These are phyloP conservation scores for Acropora tenuis DNA, from an alignment of 64 coral and sea anemone genomes.

Conservation along the genomic window DNA sequence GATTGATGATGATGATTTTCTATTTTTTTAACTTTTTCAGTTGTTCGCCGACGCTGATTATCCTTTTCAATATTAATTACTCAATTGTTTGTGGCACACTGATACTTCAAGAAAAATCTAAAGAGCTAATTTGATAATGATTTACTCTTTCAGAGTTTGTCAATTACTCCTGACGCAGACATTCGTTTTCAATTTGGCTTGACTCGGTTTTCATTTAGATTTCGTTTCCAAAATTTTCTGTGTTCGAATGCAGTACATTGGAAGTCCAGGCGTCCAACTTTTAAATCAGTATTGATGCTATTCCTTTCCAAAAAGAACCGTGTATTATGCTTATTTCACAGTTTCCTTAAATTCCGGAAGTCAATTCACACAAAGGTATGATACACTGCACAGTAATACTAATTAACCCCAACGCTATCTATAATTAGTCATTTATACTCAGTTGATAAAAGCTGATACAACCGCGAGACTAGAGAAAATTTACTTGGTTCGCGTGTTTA, in stretches of 20 bases:
- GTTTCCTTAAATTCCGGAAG: background rate
- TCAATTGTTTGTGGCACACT: background rate
- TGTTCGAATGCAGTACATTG: background rate
- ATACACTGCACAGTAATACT: background rate
- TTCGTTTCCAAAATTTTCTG: background rate
- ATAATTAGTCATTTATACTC: background rate
- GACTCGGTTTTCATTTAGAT: background rate
- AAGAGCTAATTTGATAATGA: background rate
- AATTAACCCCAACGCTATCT: background rate
- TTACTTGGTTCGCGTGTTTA: background rate
- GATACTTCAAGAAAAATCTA: background rate
- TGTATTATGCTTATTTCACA: background rate
- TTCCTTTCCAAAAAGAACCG: background rate
- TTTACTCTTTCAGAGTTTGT: background rate
- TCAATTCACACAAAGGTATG: background rate
- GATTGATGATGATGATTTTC: background rate
- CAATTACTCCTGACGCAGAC: background rate
- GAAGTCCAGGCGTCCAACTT: background rate
- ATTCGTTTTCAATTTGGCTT: background rate
- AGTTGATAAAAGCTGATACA: background rate
- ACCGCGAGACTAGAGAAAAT: background rate
- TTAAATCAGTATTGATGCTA: background rate
- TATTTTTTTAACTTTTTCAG: background rate
- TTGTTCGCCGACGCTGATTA: background rate
- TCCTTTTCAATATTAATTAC: background rate